Evolutionary conservation across 1,140 invertebrate species (phyloP).

Genomic region (Heliconius hewitsoni): DNA sequence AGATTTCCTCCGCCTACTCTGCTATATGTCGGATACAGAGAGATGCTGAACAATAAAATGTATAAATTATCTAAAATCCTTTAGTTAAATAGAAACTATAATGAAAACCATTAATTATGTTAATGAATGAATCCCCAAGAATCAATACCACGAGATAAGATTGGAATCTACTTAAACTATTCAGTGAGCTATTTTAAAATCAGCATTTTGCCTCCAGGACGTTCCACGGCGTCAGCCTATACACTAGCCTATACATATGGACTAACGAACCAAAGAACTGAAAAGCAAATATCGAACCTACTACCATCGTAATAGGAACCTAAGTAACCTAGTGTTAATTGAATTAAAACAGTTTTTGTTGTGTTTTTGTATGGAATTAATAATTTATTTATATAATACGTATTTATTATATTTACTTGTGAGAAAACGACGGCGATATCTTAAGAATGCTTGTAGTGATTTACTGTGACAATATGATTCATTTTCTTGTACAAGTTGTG

Average conservation of each 20-base stretch:
- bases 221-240: neutral
- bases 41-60: too few species aligned
- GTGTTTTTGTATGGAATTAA: constrained; percentile 48
- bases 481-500: constrained; percentile 16
- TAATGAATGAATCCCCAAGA: neutral
- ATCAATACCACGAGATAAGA: constrained; percentile 7
- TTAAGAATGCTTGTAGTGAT: constrained; percentile 23
- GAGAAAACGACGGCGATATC: constrained; percentile 36
- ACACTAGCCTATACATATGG: neutral
- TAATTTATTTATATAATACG: constrained; percentile 49
- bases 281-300: neutral
- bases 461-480: constrained; percentile 30
- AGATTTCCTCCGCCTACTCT: too few species aligned
- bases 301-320: neutral
- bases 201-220: constrained; percentile 5
- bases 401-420: constrained; percentile 26
- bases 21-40: too few species aligned
- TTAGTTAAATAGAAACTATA: neutral
- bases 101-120: neutral
- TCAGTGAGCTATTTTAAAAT: constrained; percentile 3
- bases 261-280: neutral
- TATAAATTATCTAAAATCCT: neutral
- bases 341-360: constrained; percentile 20
- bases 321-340: neutral
- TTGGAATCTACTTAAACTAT: constrained; percentile 10